Conservation (phyloP, 2,113 vertebrate species). For the cattle (Bos taurus) region ARS-UCD2.0 NC_037356.1:39457501-39458000, state of each 20-base stretch:
- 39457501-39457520: not conserved
- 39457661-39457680: not conserved
- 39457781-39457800: not conserved
- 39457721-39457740: not conserved
- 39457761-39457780: not conserved
- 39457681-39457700: not conserved
- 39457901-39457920: not conserved
- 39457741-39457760: not conserved
- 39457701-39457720: not conserved
- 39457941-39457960: not conserved
- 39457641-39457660: not conserved
- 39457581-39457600: not conserved
- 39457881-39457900: not conserved
- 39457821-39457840: not conserved
- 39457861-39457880: not conserved
- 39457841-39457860: not conserved
- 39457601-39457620: not conserved
- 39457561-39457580: not conserved
- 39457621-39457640: not conserved
- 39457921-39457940: not conserved
- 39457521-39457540: not conserved
- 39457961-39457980: not conserved
- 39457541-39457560: too few relatives aligned
- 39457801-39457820: not conserved
- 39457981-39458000: not conserved